Evolutionary conservation across 2,888 invertebrate genomes (phyloP), one percentile per base, ranked within the genome.

Genomic region (Augiades crinisus): DNA sequence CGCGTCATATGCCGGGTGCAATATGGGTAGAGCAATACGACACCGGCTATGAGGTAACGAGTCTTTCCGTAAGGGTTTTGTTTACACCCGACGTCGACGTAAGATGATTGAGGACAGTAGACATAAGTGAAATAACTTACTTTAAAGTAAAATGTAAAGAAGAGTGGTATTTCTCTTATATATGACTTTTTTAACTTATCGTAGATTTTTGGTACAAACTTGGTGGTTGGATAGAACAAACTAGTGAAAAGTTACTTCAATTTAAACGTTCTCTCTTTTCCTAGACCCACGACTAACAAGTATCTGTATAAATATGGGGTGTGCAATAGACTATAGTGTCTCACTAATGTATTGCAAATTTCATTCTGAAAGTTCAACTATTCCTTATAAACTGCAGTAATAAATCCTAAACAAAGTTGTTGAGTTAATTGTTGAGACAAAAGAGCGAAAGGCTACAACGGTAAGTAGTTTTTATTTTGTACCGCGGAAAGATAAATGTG

Each of bases 1-100:
- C 61, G 65, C 67, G 75, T 72, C 78, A 74, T 76, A 75, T 69
- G 75, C 73, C 59, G 62, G 56, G 6, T 72, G 73, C 74, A 76
- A 78, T 75, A 77, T 77, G 63, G 64, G 60, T 67, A 69, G 65
- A 76, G 75, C 80, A 82, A 72, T 72, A 72, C 72, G 64, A 65
- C 63, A 64, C 63, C 64, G 60, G 62, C 49, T 58, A 51, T n/a
- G n/a, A 36, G 54, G 43, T 57, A 43, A 40, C 34, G 10, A 45
- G 30, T 43, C 34, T 40, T 46, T 38, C 47, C 33, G 16, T 46
- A 37, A 22, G 14, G 12, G 27, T 43, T 36, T 27, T 33, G 34
- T 41, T 41, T 47, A 40, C 38, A 40, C 21, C 8, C 40, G 5
- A 24, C 19, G 3, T 10, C 10, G 17, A 19, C 10, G 17, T 10